phyloP scores from a whole-genome alignment of 2,113 vertebrate genomes.

The Oncorhynchus keta region DNA sequence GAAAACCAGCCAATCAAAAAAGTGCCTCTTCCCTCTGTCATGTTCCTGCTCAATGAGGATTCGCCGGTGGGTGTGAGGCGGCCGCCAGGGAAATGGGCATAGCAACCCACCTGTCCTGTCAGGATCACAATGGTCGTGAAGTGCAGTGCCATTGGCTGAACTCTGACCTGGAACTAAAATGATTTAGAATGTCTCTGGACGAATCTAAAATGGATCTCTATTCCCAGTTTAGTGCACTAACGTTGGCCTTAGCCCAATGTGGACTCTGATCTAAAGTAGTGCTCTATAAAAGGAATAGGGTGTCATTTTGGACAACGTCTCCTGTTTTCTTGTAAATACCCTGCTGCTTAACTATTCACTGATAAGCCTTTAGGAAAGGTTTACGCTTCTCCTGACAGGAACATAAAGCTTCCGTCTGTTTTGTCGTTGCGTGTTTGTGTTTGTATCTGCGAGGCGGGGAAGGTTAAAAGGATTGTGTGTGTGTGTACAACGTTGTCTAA shows the following conservation, averaged over 20 bases:
- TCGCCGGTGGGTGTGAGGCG: constrained; percentile 1
- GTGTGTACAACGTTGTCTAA: background rate
- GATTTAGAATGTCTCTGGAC: constrained; percentile 53
- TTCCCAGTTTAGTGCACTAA: too few relatives aligned
- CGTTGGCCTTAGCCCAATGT: too few relatives aligned
- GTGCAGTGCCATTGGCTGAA: constrained; percentile 50
- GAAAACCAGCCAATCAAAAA: constrained; percentile 85
- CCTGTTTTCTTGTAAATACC: constrained; percentile 67
- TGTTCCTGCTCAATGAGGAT: constrained; percentile 37
- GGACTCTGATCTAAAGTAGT: too few relatives aligned
- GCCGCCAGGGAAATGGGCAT: constrained; percentile 43
- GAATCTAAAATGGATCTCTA: background rate
- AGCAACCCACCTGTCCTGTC: constrained; percentile 56
- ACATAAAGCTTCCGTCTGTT: background rate
- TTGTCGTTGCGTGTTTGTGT: background rate
- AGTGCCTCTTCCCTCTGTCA: constrained; percentile 87
- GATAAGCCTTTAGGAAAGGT: constrained; percentile 46
- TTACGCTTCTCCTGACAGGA: constrained; percentile 11
- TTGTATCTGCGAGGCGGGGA: background rate
- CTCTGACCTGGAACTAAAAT: constrained; percentile 48
- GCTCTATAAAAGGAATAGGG: background rate
- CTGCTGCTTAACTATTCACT: constrained; percentile 69
- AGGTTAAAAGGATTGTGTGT: background rate
- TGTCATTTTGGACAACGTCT: background rate
- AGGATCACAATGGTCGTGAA: constrained; percentile 56